Base-by-base conservation (phyloP, 2,888 invertebrate species). In the Zele albiditarsus region DNA sequence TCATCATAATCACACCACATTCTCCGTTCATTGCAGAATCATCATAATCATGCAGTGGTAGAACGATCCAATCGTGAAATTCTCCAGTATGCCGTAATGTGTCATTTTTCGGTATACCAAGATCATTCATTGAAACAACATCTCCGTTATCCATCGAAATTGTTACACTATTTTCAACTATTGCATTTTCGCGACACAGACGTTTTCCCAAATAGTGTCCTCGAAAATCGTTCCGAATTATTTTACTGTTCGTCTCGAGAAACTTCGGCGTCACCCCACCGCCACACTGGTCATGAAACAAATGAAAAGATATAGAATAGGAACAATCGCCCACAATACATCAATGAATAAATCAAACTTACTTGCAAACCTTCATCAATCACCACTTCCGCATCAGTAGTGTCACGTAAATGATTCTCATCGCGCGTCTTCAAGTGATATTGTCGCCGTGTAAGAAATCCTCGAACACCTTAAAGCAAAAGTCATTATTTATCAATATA, bases 21-120 rank as follows among this genome's bases (percentile, higher is more conserved):
- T 66, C 16, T 0, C 65, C 58, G 20, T 10, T 69, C 6, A 3
- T 16, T 23, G 58, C 10, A 25, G 16, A 16, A 10, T 33, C 12
- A 12, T 31, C 20, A 66, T n/a, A 58, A 28, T 70, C 69, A 25
- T 28, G 31, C 27, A 58, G 16, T 1, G 88, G 85, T 60, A 89
- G 79, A 1, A 88, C 85, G 12, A 88, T 80, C 73, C 88, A 87
- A 78, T 89, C 89, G 73, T 90, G 89, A 79, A 89, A 89, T 82
- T 90, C 89, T n/a, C 89, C 88, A 3, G 89, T 88, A 31, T 89
- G 88, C 71, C 84, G 86, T 8, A 87, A 77, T 3, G 80, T 78
- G 27, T 79, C 81, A n/a, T 60, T 57, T 14, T 79, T 79, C 23
- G 80, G 78, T 57, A 81, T 79, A 0, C 78, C 74, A 10, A 74